A percentile compares a stretch with the other conserved stretches of the same genome.
phyloP scores from a whole-genome alignment of 2,113 vertebrate species.

The Toxotes chatareus region DNA sequence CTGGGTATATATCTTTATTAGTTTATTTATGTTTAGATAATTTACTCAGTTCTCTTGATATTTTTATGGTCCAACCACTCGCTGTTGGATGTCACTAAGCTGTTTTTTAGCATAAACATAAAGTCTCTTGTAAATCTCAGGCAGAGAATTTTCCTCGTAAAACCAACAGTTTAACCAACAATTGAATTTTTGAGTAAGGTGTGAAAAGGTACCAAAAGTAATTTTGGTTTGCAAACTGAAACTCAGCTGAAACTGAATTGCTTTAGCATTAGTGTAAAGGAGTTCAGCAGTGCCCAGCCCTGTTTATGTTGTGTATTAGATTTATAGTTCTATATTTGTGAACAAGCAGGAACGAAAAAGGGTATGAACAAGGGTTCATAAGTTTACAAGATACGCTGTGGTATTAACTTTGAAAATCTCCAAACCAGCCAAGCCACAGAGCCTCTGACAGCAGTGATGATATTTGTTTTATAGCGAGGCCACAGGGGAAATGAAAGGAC shows the following conservation, averaged over 20 bases:
- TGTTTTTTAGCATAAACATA: not conserved
- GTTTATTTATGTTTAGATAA: not conserved
- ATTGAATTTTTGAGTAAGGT: not conserved
- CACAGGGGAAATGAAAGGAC: constrained; percentile 25
- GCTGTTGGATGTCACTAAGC: not conserved
- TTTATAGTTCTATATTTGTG: not conserved
- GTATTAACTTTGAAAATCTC: constrained; percentile 16
- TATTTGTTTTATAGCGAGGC: constrained; percentile 34
- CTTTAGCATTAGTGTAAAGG: too few relatives aligned
- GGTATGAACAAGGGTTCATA: too few relatives aligned
- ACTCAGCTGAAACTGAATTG: too few relatives aligned
- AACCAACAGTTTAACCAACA: not conserved
- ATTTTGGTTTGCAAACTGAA: not conserved
- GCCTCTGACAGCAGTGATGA: constrained; percentile 17
- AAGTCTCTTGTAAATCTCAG: not conserved
- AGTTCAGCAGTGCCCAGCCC: not conserved
- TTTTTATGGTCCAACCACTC: not conserved
- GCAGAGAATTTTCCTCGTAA: not conserved
- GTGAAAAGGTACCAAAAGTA: not conserved
- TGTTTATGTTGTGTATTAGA: not conserved
- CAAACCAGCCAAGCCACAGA: not conserved
- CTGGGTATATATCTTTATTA: not conserved
- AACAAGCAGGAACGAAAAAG: not conserved
- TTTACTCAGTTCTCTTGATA: not conserved
- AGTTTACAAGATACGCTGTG: not conserved